Evolutionary conservation across 2,113 vertebrate species (phyloP).

Genomic region (Aldabrachelys gigantea): DNA sequence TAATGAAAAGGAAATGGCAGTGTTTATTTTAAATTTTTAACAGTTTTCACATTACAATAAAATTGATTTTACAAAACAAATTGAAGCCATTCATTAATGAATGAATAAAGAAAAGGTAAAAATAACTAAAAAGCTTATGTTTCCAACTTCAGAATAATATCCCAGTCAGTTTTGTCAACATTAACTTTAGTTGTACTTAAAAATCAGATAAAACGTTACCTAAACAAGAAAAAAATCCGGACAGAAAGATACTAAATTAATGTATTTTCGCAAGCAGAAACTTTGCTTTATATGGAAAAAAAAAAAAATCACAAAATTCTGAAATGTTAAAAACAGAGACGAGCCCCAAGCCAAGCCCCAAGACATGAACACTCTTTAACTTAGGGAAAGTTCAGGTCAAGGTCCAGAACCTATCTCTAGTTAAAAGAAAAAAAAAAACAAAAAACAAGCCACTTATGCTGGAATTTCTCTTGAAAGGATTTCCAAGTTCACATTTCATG

Average conservation of each 20-base stretch:
- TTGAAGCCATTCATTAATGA: slow-evolving; percentile 40
- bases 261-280: background rate
- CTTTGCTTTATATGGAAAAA: background rate
- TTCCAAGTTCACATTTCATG: slow-evolving; percentile 86
- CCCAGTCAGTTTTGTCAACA: slow-evolving; percentile 87
- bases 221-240: slow-evolving; percentile 65
- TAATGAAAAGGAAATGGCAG: slow-evolving; percentile 73
- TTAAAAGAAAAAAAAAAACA: background rate
- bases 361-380: accelerated
- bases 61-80: slow-evolving; percentile 47
- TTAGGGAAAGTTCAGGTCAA: background rate
- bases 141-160: slow-evolving; percentile 88
- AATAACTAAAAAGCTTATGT: slow-evolving; percentile 82
- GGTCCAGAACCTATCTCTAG: background rate
- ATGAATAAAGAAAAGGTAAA: background rate
- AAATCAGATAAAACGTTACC: slow-evolving; percentile 91
- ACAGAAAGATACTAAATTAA: background rate
- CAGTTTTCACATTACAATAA: slow-evolving; percentile 60
- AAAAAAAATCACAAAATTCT: background rate
- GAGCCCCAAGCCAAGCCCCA: background rate
- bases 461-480: slow-evolving; percentile 93
- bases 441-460: slow-evolving; percentile 77
- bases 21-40: slow-evolving; percentile 63
- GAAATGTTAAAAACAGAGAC: background rate
- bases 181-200: slow-evolving; percentile 89